A percentile compares a stretch with the other conserved stretches of the same genome.
Conservation (phyloP, 2,797 vertebrate genomes). For the Eulemur rubriventer region DNA sequence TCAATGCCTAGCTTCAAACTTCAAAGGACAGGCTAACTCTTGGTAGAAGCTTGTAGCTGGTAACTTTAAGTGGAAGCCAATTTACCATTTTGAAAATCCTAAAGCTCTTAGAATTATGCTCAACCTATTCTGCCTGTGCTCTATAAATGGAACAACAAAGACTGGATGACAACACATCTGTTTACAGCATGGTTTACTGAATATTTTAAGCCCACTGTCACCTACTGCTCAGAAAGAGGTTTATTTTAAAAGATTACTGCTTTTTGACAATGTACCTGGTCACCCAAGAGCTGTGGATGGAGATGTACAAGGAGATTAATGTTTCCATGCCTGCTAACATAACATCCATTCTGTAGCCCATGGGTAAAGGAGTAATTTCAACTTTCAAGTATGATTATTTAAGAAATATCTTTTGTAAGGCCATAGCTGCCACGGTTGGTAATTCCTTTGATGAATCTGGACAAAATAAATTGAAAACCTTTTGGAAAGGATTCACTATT, state of each 20-base stretch:
- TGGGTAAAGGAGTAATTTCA: not conserved
- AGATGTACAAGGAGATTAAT: not conserved
- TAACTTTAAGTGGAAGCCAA: not conserved
- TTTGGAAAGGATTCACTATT: not conserved
- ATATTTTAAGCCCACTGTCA: not conserved
- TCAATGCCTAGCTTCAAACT: not conserved
- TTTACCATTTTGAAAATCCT: not conserved
- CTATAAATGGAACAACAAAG: not conserved
- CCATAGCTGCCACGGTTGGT: not conserved
- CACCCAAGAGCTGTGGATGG: not conserved
- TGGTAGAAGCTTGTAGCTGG: not conserved
- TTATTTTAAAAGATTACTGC: not conserved
- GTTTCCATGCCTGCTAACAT: not conserved
- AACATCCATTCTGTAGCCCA: not conserved
- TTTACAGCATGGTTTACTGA: not conserved
- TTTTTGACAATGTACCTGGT: not conserved
- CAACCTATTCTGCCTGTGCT: not conserved
- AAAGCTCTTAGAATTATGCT: not conserved
- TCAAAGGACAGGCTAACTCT: not conserved
- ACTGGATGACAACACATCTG: not conserved
- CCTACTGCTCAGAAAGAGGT: not conserved
- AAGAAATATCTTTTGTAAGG: not conserved
- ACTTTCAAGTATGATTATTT: not conserved
- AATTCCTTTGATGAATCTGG: not conserved
- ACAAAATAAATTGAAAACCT: not conserved